Percentiles rank a stretch among this genome's conserved stretches.
Evolutionary conservation across 2,797 vertebrate genomes (phyloP).

Genomic region (Crocodylus rhombifer): DNA sequence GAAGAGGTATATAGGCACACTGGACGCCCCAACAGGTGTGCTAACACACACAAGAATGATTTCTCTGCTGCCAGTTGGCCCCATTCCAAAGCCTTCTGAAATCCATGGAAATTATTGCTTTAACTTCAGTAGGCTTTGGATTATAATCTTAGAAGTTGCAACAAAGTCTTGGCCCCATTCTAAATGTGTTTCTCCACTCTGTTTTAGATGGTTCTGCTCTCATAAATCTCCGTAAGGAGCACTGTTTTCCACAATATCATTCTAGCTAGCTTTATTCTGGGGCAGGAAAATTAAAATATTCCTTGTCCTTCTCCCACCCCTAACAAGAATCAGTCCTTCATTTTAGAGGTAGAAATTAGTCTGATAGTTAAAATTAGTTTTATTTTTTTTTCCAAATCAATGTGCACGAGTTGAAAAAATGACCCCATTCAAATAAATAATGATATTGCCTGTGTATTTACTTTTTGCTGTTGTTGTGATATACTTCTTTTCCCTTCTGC

Average conservation of each 20-base stretch:
- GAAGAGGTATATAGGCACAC: no score
- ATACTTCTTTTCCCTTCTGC: not conserved
- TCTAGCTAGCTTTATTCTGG: not conserved
- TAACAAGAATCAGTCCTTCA: not conserved
- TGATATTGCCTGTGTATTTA: not conserved
- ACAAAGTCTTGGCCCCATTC: not conserved
- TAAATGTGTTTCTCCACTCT: not conserved
- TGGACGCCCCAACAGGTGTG: no score
- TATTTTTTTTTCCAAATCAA: conserved; percentile 12
- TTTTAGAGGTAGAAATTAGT: not conserved
- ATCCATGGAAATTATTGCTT: no score
- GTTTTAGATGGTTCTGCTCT: no score
- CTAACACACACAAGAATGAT: no score
- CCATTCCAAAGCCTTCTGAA: no score
- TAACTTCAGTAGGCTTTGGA: no score
- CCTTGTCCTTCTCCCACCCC: not conserved
- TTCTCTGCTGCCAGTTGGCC: no score
- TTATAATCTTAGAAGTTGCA: no score
- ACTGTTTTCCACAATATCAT: not conserved
- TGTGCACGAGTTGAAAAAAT: not conserved
- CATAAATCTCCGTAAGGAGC: no score
- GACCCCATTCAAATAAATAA: conserved; percentile 1
- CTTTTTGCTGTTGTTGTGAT: not conserved
- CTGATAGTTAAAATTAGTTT: not conserved
- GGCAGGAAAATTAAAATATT: not conserved